phyloP scores from a whole-genome alignment of 2,113 vertebrate genomes.

The Gnathonemus echidnorhynchus region DNA sequence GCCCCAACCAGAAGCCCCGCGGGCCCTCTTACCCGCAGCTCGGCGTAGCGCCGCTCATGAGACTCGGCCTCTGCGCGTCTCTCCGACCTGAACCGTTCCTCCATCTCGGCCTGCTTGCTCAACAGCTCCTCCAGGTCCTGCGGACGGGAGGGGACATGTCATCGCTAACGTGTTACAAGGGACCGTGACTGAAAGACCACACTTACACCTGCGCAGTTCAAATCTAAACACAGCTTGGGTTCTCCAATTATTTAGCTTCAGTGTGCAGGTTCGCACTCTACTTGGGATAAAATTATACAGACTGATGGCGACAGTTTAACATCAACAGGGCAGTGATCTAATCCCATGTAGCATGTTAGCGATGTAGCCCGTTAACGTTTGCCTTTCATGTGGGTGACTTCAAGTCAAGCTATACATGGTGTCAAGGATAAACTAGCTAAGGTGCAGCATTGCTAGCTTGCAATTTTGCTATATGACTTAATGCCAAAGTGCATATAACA shows the following conservation, averaged over 20 bases:
- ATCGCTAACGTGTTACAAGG: neutral
- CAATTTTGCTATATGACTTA: neutral
- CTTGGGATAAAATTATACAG: neutral
- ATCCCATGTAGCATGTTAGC: neutral
- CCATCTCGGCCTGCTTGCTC: constrained; percentile 55
- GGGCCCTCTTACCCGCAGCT: constrained; percentile 54
- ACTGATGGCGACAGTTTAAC: neutral
- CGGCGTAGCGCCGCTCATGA: constrained; percentile 54
- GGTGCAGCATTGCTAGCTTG: neutral
- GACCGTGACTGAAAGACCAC: neutral
- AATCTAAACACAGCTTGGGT: neutral
- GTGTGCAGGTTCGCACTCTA: neutral
- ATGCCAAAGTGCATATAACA: neutral
- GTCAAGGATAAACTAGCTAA: neutral
- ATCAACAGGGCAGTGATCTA: neutral
- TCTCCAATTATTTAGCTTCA: neutral
- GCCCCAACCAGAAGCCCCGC: neutral
- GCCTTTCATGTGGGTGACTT: neutral
- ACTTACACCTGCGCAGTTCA: neutral
- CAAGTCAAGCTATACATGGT: neutral
- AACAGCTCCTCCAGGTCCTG: constrained; percentile 60
- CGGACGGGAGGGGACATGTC: constrained; percentile 8
- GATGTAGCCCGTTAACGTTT: neutral
- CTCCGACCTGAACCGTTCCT: constrained; percentile 57
- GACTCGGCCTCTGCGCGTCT: constrained; percentile 50